These are phyloP conservation scores for Thalassophryne amazonica DNA, from an alignment of 2,797 vertebrate species.

Conservation along the genomic window DNA sequence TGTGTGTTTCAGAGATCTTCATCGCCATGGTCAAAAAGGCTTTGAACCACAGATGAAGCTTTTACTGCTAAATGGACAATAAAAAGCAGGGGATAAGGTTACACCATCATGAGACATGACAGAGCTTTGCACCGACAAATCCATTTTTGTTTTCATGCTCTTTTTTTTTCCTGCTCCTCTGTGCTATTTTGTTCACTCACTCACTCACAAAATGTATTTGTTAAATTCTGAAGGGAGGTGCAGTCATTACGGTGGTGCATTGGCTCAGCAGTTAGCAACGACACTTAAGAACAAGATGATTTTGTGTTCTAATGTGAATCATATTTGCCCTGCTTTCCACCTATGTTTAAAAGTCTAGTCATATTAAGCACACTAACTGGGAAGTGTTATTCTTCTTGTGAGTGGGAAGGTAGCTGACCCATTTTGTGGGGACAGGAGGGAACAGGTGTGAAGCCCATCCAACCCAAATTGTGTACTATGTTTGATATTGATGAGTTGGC, in stretches of 20 bases:
- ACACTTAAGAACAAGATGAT: slow-evolving; percentile 2
- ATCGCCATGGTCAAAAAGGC: too few relatives aligned
- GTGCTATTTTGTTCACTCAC: slow-evolving; percentile 9
- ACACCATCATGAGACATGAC: slow-evolving; percentile 3
- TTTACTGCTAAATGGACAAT: neutral
- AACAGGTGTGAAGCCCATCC: too few relatives aligned
- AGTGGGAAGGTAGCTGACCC: too few relatives aligned
- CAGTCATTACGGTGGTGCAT: neutral
- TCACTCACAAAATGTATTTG: neutral
- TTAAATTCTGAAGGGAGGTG: neutral
- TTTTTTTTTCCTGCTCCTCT: neutral
- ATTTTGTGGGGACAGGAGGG: too few relatives aligned
- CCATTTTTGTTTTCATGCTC: neutral
- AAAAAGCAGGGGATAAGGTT: slow-evolving; percentile 1
- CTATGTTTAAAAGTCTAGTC: neutral
- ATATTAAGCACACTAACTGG: too few relatives aligned
- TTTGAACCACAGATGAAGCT: neutral
- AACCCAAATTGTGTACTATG: too few relatives aligned
- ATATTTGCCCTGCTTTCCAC: neutral
- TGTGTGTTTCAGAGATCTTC: too few relatives aligned
- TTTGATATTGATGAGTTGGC: too few relatives aligned
- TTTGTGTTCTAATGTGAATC: neutral
- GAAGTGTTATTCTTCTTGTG: too few relatives aligned
- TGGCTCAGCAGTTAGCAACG: neutral
- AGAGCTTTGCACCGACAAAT: neutral